Evolutionary conservation across 2,888 invertebrate genomes (phyloP).

Genomic region (Timema podura): DNA sequence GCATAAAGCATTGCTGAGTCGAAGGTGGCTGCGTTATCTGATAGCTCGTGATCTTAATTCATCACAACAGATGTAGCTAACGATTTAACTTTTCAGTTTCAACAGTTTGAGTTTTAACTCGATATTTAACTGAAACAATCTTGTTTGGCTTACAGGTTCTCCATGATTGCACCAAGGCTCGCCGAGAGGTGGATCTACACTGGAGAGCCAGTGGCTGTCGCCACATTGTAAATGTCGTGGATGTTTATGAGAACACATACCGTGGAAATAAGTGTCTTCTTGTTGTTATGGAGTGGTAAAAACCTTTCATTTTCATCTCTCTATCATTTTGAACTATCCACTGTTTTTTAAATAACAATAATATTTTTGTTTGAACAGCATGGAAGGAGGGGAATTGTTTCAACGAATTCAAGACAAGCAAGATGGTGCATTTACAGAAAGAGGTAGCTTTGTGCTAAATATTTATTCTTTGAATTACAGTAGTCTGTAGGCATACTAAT

Average conservation of each 20-base stretch:
- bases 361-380: slow-evolving; percentile 51
- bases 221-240: slow-evolving; percentile 88
- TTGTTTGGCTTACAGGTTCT: slow-evolving; percentile 58
- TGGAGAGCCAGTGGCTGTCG: slow-evolving; percentile 88
- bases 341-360: background rate
- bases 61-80: too few relatives aligned
- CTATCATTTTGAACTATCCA: background rate
- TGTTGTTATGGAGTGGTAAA: slow-evolving; percentile 97
- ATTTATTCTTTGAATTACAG: slow-evolving; percentile 17
- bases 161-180: slow-evolving; percentile 86
- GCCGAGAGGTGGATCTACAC: slow-evolving; percentile 93
- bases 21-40: too few relatives aligned
- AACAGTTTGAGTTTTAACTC: too few relatives aligned
- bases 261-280: slow-evolving; percentile 86
- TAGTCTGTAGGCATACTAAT: too few relatives aligned
- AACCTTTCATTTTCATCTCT: background rate
- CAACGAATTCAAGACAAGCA: slow-evolving; percentile 93
- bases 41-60: too few relatives aligned
- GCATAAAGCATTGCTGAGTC: too few relatives aligned
- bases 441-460: slow-evolving; percentile 53
- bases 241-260: slow-evolving; percentile 97
- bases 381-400: slow-evolving; percentile 98
- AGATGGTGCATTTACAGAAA: slow-evolving; percentile 93
- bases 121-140: too few relatives aligned
- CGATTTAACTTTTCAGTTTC: too few relatives aligned